These are phyloP conservation scores for Aspiorhynchus laticeps DNA, from an alignment of 2,113 vertebrate species.

Conservation along the genomic window DNA sequence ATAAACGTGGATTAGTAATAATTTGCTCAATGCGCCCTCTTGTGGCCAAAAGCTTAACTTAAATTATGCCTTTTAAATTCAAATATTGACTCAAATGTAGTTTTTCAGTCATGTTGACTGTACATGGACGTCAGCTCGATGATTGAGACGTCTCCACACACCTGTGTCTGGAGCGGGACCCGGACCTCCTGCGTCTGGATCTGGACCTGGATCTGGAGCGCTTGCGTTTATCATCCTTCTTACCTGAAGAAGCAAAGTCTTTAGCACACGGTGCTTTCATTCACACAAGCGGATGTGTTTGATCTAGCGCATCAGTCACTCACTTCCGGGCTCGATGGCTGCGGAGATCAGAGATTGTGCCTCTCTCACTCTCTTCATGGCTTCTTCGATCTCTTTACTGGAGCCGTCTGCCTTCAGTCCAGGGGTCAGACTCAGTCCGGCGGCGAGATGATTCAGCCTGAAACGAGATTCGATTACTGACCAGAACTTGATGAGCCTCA, in stretches of 20 bases:
- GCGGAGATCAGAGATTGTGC: constrained; percentile 97
- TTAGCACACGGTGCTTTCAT: background rate
- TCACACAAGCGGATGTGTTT: background rate
- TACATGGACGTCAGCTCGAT: no score
- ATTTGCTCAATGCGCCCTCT: no score
- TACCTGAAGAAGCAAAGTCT: constrained; percentile 75
- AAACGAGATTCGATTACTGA: constrained; percentile 30
- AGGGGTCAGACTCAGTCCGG: constrained; percentile 86
- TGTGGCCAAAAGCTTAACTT: no score
- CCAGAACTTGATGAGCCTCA: background rate
- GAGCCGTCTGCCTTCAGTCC: constrained; percentile 91
- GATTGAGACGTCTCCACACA: constrained; percentile 54
- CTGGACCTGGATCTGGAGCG: constrained; percentile 89
- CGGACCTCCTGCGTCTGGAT: constrained; percentile 88
- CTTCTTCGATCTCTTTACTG: constrained; percentile 98
- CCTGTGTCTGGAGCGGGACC: constrained; percentile 95
- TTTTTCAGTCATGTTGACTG: background rate
- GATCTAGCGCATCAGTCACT: constrained; percentile 50
- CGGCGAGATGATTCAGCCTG: constrained; percentile 93
- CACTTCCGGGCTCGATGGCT: constrained; percentile 95
- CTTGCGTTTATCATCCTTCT: constrained; percentile 96
- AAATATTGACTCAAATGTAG: background rate
- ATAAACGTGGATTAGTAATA: no score
- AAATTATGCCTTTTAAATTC: no score
- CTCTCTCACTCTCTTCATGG: constrained; percentile 97